phyloP scores from a whole-genome alignment of 2,113 vertebrate species.

The Chitala chitala region DNA sequence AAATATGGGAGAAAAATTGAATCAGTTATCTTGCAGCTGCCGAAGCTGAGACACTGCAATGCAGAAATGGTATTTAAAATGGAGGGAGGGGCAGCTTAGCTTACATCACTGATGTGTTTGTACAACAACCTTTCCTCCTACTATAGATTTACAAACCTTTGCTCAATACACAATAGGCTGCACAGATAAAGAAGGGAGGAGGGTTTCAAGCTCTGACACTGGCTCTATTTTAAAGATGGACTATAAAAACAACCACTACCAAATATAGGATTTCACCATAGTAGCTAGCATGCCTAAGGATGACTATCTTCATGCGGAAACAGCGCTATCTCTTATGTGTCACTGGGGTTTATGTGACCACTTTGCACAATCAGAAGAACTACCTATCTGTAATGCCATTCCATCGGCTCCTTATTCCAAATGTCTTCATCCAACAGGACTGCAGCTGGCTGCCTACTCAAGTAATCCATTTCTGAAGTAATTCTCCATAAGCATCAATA shows the following conservation, averaged over 20 bases:
- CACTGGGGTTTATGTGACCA: too few species aligned
- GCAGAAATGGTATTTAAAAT: conserved; percentile 1
- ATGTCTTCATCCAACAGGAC: too few species aligned
- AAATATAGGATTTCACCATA: too few species aligned
- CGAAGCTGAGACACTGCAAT: not conserved
- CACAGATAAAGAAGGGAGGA: not conserved
- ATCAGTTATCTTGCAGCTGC: conserved; percentile 41
- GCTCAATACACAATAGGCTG: not conserved
- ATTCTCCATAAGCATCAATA: too few species aligned
- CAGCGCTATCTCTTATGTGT: too few species aligned
- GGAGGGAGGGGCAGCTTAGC: not conserved
- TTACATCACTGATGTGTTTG: not conserved
- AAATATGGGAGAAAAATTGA: conserved; percentile 40
- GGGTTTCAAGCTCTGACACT: not conserved
- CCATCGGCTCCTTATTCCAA: too few species aligned
- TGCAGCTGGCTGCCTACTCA: too few species aligned
- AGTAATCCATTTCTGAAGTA: too few species aligned
- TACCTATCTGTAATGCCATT: too few species aligned
- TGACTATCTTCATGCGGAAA: too few species aligned
- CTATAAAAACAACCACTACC: not conserved
- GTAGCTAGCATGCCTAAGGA: too few species aligned
- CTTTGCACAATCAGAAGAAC: too few species aligned
- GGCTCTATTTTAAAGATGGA: not conserved
- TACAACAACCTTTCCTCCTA: not conserved
- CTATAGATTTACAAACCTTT: not conserved